Conservation (phyloP, 1,140 invertebrate genomes). For the Dendroctonus ponderosae region DNA sequence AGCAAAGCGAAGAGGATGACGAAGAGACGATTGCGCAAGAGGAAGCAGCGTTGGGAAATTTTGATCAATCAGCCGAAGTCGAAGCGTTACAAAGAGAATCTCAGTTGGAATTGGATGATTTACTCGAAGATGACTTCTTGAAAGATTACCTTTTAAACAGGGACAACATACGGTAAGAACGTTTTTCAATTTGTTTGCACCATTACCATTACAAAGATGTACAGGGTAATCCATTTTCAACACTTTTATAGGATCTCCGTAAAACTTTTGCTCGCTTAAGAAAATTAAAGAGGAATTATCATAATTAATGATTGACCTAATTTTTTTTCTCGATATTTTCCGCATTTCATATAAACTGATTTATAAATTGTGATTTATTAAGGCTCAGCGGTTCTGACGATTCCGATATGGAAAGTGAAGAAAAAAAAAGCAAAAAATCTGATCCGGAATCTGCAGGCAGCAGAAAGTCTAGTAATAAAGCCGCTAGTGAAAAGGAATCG, state of each 20-base stretch:
- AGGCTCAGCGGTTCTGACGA: constrained; percentile 45
- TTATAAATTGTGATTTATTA: not conserved
- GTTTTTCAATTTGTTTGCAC: not conserved
- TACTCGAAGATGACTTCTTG: constrained; percentile 69
- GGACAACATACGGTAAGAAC: constrained; percentile 54
- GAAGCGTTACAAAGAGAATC: constrained; percentile 86
- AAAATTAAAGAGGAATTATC: no score
- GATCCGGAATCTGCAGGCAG: not conserved
- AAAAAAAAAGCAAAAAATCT: constrained; percentile 31
- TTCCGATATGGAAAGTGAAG: constrained; percentile 34
- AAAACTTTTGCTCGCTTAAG: no score
- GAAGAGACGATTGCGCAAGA: constrained; percentile 96
- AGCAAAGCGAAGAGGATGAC: constrained; percentile 81
- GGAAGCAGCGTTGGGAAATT: constrained; percentile 62
- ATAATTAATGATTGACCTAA: no score
- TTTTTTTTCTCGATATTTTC: no score
- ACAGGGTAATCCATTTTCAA: no score
- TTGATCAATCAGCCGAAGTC: constrained; percentile 75
- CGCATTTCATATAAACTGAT: no score
- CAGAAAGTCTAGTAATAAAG: constrained; percentile 43
- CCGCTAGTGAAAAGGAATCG: constrained; percentile 72
- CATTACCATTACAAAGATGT: no score
- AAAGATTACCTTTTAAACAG: constrained; percentile 74
- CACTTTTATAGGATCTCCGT: no score
- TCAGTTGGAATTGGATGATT: constrained; percentile 86